A percentile compares a stretch with the other conserved stretches of the same genome.
Conservation (phyloP, 2,888 invertebrate genomes). For the Liopterus haemorrhoidalis region DNA sequence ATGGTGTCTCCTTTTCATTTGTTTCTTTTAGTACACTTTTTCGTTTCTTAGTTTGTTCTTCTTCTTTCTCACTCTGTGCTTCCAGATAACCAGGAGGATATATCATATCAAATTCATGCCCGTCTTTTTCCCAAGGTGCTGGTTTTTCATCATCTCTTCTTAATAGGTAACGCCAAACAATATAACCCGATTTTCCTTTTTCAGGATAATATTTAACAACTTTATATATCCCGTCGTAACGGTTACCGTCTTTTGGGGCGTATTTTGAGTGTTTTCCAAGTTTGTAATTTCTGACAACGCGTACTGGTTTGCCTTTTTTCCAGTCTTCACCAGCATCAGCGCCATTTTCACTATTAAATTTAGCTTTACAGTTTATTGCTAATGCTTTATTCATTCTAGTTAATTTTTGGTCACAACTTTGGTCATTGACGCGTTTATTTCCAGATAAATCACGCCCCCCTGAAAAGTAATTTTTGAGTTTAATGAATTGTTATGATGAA, state of each 20-base stretch:
- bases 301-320: constrained; percentile 68
- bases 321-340: constrained; percentile 66
- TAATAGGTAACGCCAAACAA: constrained; percentile 73
- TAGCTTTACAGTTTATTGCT: constrained; percentile 71
- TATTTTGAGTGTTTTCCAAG: constrained; percentile 68
- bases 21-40: constrained; percentile 40
- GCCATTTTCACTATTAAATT: constrained; percentile 57
- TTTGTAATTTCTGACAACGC: constrained; percentile 73
- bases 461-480: no score
- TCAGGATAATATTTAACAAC: constrained; percentile 77
- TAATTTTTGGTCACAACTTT: constrained; percentile 72
- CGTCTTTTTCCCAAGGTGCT: constrained; percentile 72
- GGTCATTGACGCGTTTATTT: constrained; percentile 73
- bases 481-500: no score
- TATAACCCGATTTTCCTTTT: constrained; percentile 68
- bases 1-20: constrained; percentile 35
- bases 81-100: constrained; percentile 70
- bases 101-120: constrained; percentile 54
- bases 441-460: constrained; percentile 79
- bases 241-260: constrained; percentile 68
- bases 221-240: constrained; percentile 85
- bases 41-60: constrained; percentile 41
- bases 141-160: constrained; percentile 70
- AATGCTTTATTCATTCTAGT: constrained; percentile 73
- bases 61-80: constrained; percentile 53